Percentiles rank a stretch among this genome's conserved stretches.
Evolutionary conservation across 2,113 vertebrate species (phyloP).

Genomic region (Seriola quinqueradiata): DNA sequence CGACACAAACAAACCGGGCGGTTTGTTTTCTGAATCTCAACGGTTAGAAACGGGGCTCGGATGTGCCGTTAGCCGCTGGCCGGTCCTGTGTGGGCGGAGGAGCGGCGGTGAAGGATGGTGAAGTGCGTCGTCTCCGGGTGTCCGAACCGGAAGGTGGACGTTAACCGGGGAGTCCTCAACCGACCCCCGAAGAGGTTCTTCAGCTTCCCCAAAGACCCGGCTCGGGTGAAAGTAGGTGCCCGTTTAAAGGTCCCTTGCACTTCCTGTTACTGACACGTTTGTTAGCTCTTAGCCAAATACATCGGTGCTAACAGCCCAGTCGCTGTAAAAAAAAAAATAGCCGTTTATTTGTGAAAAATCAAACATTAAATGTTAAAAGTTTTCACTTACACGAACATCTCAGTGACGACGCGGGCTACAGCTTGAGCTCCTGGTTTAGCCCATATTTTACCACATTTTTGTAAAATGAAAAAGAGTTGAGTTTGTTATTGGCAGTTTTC

Average conservation of each 20-base stretch:
- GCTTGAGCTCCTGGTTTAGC: background rate
- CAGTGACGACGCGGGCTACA: too few species aligned
- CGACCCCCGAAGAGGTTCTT: conserved; percentile 66
- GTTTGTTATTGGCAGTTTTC: background rate
- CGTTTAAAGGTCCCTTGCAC: too few species aligned
- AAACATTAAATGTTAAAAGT: too few species aligned
- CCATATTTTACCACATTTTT: background rate
- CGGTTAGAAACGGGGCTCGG: background rate
- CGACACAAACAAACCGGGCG: conserved; percentile 38
- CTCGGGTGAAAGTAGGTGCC: conserved; percentile 54
- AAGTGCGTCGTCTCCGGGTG: conserved; percentile 77
- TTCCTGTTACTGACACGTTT: too few species aligned
- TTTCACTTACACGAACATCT: too few species aligned
- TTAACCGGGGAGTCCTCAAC: conserved; percentile 6
- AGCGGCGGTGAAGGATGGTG: conserved; percentile 49
- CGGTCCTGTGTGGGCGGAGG: background rate
- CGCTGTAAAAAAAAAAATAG: too few species aligned
- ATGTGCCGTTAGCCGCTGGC: background rate
- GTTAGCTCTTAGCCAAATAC: too few species aligned
- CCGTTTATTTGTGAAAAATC: too few species aligned
- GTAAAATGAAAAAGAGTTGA: background rate
- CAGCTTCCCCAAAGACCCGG: conserved; percentile 60
- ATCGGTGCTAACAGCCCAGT: too few species aligned
- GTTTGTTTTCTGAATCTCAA: background rate
- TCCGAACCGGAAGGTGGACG: conserved; percentile 51